Evolutionary conservation across 2,797 vertebrate genomes (phyloP), one percentile per base, ranked within the genome.

Genomic region (Australoheros facetus): DNA sequence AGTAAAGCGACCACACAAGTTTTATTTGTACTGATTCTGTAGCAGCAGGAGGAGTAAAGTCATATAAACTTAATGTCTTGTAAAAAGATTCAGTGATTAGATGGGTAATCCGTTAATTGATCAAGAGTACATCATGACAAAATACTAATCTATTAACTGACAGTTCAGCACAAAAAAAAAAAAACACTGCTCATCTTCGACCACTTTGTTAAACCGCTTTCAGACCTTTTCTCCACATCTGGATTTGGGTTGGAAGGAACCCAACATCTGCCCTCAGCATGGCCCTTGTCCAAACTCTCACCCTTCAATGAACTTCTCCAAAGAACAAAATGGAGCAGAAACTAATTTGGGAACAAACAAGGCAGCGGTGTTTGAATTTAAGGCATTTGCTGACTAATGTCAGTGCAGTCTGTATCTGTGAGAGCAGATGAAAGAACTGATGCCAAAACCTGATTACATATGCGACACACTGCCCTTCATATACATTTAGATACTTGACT

Each of bases 301-400:
- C 69, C 74, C 83, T 79, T 30, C 72, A 56, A 78, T 78, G 77
- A 82, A 64, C 74, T 28, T 59, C 74, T 28, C 42, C 69, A 3
- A 30, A 2, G 60, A 77, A 70, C 57, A 81, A 87, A 85, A 78
- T 69, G 69, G 71, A 84, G 85, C 88, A 76, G 77, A 80, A 84
- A 80, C 21, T 57, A 37, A 80, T 80, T 5, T 7, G 60, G 21
- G 32, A 34, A 57, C 81, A 73, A 79, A 81, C 75, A 64, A 79
- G 21, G 34, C 62, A 32, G n/a, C 56, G 59, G 21, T 34, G 81
- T 77, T 73, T 75, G 74, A 59, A 64, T 77, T 66, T 30, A 56
- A 78, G 76, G 42, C 32, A 69, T 84, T 48, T n/a, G 45, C 51
- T 58, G 66, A 82, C 77, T 77, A 57, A 58, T 51, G 69, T 53